A percentile compares a stretch with the other conserved stretches of the same genome.
Evolutionary conservation across 2,797 vertebrate species (phyloP).

Genomic region (Falco peregrinus): DNA sequence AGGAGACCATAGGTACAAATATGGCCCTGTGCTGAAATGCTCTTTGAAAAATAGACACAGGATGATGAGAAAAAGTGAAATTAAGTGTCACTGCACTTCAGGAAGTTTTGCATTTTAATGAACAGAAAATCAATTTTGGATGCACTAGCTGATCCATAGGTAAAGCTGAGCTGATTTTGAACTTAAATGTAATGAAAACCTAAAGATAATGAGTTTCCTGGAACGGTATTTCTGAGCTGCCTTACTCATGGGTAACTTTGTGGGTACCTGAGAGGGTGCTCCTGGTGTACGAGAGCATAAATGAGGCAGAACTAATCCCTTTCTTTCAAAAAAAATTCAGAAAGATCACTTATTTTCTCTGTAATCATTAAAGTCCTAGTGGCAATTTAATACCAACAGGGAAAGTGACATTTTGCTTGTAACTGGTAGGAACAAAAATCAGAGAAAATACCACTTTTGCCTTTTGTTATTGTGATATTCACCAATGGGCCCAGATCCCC

Average conservation of each 20-base stretch:
- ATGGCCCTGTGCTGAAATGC: neutral
- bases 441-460: neutral
- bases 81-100: neutral
- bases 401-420: neutral
- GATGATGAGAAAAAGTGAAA: neutral
- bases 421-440: neutral
- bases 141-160: neutral
- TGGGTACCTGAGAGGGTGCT: neutral
- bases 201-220: neutral
- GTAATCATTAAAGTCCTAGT: neutral
- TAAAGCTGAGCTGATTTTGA: conserved; percentile 4
- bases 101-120: conserved; percentile 12
- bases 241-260: neutral
- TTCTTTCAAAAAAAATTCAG: neutral
- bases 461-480: neutral
- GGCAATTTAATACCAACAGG: neutral
- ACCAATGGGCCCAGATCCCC: rapidly evolving
- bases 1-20: neutral
- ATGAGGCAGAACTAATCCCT: neutral
- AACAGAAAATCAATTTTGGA: conserved; percentile 2
- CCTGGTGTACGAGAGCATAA: neutral
- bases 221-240: neutral
- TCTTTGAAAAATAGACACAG: neutral
- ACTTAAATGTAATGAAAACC: neutral
- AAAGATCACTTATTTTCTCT: neutral